Base-by-base conservation (phyloP, 2,888 invertebrate species). In the Erannis defoliaria region DNA sequence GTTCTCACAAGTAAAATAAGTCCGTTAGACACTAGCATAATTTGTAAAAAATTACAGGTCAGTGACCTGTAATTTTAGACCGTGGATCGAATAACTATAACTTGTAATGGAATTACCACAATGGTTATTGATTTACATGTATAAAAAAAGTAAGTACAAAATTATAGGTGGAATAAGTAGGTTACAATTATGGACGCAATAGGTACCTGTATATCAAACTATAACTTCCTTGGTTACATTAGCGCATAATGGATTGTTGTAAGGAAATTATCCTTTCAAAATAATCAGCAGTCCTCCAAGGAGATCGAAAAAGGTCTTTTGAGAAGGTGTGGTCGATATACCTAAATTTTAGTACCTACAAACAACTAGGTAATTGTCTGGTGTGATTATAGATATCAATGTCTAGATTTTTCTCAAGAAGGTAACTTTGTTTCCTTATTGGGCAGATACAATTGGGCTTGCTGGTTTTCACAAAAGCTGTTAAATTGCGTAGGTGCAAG, bases 71-170 rank as follows among this genome's bases (percentile, higher is more conserved):
- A 58, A 37, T 57, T 26, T 19, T 19, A 37, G 37, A 42, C 43
- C 29, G 29, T 23, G 10, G 5, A 33, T 42, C 43, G 12, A 51
- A 58, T 58, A 14, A 46, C 46, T 46, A 40, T 40, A 12, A 58
- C 53, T 37, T 29, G 4, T 6, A 26, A 29, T 46, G 19, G 37
- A 33, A 50, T 59, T 26, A 59, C 31, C 19, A 19, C 37, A 16
- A 19, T n/a, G 53, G 37, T 45, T 53, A 59, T 59, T 59, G 38
- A 59, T 53, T 53, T 53, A 43, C 18, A 9, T 33, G 14, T 29
- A 33, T 35, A 49, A 56, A 49, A 56, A 56, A 57, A 40, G 31
- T 42, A 16, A 29, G 33, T 12, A 12, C 42, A 12, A 16, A 46
- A 46, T 29, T 18, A 26, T 43, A 18, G 8, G n/a, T 43, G 6